phyloP scores from a whole-genome alignment of 2,797 vertebrate species.

The Takifugu rubripes region DNA sequence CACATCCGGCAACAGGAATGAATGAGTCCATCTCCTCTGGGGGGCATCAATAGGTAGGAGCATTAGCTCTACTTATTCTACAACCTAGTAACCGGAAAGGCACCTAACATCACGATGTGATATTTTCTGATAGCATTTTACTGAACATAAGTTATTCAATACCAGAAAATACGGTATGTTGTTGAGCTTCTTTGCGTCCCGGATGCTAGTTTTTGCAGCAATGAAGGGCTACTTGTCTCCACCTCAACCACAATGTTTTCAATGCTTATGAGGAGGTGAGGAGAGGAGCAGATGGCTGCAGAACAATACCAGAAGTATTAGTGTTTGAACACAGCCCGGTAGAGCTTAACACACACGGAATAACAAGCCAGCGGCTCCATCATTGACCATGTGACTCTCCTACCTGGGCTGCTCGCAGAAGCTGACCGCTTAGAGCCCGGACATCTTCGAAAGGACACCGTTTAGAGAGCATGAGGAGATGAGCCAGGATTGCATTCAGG shows the following conservation, averaged over 20 bases:
- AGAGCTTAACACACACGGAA: background rate
- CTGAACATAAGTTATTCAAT: no score
- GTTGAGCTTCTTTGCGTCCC: background rate
- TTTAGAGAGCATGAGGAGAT: conserved; percentile 89
- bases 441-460: conserved; percentile 89
- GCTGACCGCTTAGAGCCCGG: conserved; percentile 76
- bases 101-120: no score
- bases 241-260: conserved; percentile 41
- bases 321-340: background rate
- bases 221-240: conserved; percentile 1
- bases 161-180: no score
- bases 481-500: conserved; percentile 82
- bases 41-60: conserved; percentile 10
- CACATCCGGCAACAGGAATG: conserved; percentile 53
- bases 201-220: background rate
- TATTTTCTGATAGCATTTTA: no score
- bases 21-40: conserved; percentile 32
- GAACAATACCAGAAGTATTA: conserved; percentile 24
- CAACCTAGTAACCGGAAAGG: no score
- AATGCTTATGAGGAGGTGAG: conserved; percentile 46
- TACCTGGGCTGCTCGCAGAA: conserved; percentile 87
- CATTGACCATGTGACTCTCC: conserved; percentile 20
- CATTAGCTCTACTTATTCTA: no score
- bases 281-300: conserved; percentile 38
- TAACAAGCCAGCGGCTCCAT: conserved; percentile 4